Percentiles rank a stretch among this genome's conserved stretches.
Evolutionary conservation across 1,140 invertebrate genomes (phyloP).

Genomic region (Lethrus apterus): DNA sequence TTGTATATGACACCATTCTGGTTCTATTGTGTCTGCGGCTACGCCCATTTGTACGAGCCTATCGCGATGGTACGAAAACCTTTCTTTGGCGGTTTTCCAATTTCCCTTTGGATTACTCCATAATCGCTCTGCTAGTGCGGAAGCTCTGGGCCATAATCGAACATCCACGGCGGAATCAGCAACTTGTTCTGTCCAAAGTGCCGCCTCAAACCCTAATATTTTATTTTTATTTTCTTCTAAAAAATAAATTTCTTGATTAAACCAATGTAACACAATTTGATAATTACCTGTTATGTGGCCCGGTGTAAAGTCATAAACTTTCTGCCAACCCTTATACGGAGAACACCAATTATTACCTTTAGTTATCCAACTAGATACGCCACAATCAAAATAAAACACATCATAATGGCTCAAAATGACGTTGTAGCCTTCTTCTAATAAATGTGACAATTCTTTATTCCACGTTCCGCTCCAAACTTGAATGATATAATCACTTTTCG

Average conservation of each 20-base stretch:
- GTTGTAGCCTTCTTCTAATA: slow-evolving; percentile 61
- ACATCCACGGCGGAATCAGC: slow-evolving; percentile 57
- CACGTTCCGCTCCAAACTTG: slow-evolving; percentile 68
- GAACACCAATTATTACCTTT: slow-evolving; percentile 76
- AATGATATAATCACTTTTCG: slow-evolving; percentile 65
- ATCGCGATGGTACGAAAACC: slow-evolving; percentile 63
- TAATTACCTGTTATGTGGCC: slow-evolving; percentile 46
- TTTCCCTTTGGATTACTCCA: slow-evolving; percentile 59
- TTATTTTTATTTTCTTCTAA: slow-evolving; percentile 20
- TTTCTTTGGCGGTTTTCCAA: slow-evolving; percentile 58
- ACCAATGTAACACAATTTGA: too few species aligned
- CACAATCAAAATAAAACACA: slow-evolving; percentile 76
- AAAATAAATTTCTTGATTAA: background rate
- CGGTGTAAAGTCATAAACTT: slow-evolving; percentile 71
- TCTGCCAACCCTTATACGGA: slow-evolving; percentile 84
- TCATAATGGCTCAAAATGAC: slow-evolving; percentile 81
- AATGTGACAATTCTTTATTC: slow-evolving; percentile 55
- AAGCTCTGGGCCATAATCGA: slow-evolving; percentile 69
- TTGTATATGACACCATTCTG: slow-evolving; percentile 76
- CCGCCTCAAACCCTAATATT: slow-evolving; percentile 62
- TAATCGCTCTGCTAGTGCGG: slow-evolving; percentile 71
- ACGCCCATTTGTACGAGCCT: slow-evolving; percentile 61
- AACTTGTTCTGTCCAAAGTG: slow-evolving; percentile 75
- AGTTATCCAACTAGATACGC: slow-evolving; percentile 58
- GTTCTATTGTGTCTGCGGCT: slow-evolving; percentile 61